Percentiles rank a stretch among this genome's conserved stretches.
Conservation (phyloP, 2,888 invertebrate genomes). For the Dilophus febrilis region DNA sequence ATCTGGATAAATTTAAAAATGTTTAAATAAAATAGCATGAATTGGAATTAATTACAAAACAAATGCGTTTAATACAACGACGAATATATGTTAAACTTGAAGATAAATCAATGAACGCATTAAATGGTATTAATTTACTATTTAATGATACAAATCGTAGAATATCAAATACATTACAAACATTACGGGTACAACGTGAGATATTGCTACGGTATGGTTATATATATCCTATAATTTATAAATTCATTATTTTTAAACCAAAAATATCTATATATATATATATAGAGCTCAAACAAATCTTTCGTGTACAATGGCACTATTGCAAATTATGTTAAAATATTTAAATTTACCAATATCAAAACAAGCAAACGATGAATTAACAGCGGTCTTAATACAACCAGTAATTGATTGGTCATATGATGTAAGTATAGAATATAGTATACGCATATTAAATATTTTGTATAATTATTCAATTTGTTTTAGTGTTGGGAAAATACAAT, state of each 20-base stretch:
- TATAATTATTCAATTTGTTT: slow-evolving; percentile 1
- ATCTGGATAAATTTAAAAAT: too few relatives aligned
- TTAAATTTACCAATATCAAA: slow-evolving; percentile 23
- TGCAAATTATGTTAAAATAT: slow-evolving; percentile 21
- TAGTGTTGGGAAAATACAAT: slow-evolving; percentile 29
- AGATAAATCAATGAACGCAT: slow-evolving; percentile 5
- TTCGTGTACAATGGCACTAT: slow-evolving; percentile 22
- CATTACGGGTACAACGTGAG: too few relatives aligned
- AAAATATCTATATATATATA: background rate
- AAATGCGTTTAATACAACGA: slow-evolving; percentile 9
- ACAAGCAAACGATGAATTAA: slow-evolving; percentile 19
- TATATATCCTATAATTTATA: too few relatives aligned
- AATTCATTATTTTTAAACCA: too few relatives aligned
- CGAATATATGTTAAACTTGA: slow-evolving; percentile 10
- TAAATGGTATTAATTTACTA: slow-evolving; percentile 4
- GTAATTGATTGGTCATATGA: slow-evolving; percentile 26
- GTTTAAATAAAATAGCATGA: too few relatives aligned
- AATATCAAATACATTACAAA: background rate
- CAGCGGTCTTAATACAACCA: slow-evolving; percentile 21
- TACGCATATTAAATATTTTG: background rate
- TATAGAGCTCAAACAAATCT: slow-evolving; percentile 22
- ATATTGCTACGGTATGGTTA: too few relatives aligned
- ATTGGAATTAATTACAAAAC: slow-evolving; percentile 1
- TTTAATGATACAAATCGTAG: slow-evolving; percentile 5
- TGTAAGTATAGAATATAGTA: slow-evolving; percentile 12